These are phyloP conservation scores for Leucania comma DNA, from an alignment of 2,888 invertebrate species.

Conservation along the genomic window DNA sequence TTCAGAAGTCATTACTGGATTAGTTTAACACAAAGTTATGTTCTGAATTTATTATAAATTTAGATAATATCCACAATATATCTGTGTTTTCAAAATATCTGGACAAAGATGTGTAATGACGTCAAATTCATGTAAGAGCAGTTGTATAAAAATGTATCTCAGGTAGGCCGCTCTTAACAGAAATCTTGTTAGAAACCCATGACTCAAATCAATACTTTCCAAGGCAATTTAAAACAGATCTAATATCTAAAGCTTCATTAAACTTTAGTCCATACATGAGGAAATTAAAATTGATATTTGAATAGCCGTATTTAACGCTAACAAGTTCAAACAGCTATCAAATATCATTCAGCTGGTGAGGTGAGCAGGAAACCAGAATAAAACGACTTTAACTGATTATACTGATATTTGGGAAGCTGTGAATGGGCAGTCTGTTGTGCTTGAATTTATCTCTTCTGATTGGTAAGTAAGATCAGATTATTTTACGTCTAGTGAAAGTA, in stretches of 20 bases:
- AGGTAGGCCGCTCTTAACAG: no score
- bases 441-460: slow-evolving; percentile 45
- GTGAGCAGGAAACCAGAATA: slow-evolving; percentile 37
- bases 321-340: slow-evolving; percentile 78
- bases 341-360: slow-evolving; percentile 75
- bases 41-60: no score
- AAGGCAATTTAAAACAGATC: background rate
- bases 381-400: slow-evolving; percentile 40
- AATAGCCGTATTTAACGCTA: slow-evolving; percentile 75
- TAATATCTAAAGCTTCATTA: background rate
- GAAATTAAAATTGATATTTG: slow-evolving; percentile 76
- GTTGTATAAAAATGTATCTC: no score
- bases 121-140: no score
- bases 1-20: no score
- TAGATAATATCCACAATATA: no score
- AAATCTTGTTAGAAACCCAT: background rate
- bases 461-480: slow-evolving; percentile 25
- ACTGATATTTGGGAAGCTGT: slow-evolving; percentile 48
- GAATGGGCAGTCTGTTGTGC: slow-evolving; percentile 27
- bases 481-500: slow-evolving; percentile 1
- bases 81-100: no score
- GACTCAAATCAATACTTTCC: background rate
- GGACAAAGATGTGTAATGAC: no score
- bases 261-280: slow-evolving; percentile 39
- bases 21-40: no score